These are phyloP conservation scores for Anguilla rostrata DNA, from an alignment of 2,113 vertebrate species.

Conservation along the genomic window DNA sequence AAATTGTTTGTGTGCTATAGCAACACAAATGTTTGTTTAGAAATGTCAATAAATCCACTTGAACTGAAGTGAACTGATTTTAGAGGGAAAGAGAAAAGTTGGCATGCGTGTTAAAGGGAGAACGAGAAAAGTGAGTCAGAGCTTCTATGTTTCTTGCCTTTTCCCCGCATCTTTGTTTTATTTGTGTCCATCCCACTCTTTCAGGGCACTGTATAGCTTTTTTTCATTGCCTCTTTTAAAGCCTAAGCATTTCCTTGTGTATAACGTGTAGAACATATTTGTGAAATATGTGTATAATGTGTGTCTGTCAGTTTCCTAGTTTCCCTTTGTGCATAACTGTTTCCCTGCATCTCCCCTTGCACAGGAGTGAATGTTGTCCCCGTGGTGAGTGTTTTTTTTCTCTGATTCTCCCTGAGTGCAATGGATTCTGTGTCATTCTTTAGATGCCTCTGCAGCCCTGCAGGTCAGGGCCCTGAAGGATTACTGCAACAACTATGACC, in stretches of 20 bases:
- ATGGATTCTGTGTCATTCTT: conserved; percentile 13
- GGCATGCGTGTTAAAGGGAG: no score
- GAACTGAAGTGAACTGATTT: neutral
- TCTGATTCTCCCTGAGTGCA: neutral
- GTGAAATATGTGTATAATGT: neutral
- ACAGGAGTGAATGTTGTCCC: neutral
- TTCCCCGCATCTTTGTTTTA: neutral
- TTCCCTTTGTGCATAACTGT: neutral
- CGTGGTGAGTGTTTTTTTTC: neutral
- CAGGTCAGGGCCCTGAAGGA: conserved; percentile 94
- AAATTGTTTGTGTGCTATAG: neutral
- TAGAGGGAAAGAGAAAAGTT: neutral
- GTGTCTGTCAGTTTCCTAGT: neutral
- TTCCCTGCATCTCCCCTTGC: neutral
- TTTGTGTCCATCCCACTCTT: no score
- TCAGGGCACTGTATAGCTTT: no score
- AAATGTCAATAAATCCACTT: neutral
- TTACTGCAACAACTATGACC: conserved; percentile 98
- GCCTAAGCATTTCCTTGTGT: neutral
- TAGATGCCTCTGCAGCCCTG: conserved; percentile 93
- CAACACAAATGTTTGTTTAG: neutral
- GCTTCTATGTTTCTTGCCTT: neutral
- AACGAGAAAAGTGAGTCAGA: neutral
- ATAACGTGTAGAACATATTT: neutral
- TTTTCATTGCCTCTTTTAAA: no score